Evolutionary conservation across 2,113 vertebrate species (phyloP), one percentile per base, ranked within the genome.

Genomic region (Platanista minor): DNA sequence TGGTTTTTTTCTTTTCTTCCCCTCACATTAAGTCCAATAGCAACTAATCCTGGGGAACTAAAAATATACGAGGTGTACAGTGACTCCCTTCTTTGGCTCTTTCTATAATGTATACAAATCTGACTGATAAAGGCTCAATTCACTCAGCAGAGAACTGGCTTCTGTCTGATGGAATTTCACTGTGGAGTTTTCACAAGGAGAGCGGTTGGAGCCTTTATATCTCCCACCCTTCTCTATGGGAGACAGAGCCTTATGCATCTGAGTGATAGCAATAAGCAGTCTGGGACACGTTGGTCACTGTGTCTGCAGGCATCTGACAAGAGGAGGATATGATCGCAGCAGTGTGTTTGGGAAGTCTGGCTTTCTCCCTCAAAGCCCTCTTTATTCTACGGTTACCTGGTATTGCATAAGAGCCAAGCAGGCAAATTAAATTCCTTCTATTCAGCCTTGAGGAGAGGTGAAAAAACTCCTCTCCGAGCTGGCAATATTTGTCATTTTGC

Each of bases 321-420:
- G 94, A 91, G 89, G 23, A 90, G 88, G 77, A 62, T 95, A 69
- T 95, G 78, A 92, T 93, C 97, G 93, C 74, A 91, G 88, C 71
- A 52, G 94, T 75, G 93, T 75, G 23, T 93, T 98, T 62, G 69
- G 90, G 95, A 97, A 97, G 83, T 93, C 89, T 33, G 88, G 49
- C 94, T 97, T 98, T 97, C 91, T 96, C 95, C 93, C 81, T 97
- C 95, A 97, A 91, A 84, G 96, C 97, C 96, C 25, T 96, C 94
- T 97, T 81, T 89, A 88, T 97, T 97, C 66, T 96, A 43, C 78
- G 4, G 59, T 87, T 96, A 93, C 93, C 94, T 97, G 80, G 71
- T 46, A 66, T 94, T 90, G 89, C 80, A 74, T 82, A 85, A 96
- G 90, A 98, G 71, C 69, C 88, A 85, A 88, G 54, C 25, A 93